These are phyloP conservation scores for Drosophila koepferae DNA, from an alignment of 2,888 invertebrate species.

Conservation along the genomic window DNA sequence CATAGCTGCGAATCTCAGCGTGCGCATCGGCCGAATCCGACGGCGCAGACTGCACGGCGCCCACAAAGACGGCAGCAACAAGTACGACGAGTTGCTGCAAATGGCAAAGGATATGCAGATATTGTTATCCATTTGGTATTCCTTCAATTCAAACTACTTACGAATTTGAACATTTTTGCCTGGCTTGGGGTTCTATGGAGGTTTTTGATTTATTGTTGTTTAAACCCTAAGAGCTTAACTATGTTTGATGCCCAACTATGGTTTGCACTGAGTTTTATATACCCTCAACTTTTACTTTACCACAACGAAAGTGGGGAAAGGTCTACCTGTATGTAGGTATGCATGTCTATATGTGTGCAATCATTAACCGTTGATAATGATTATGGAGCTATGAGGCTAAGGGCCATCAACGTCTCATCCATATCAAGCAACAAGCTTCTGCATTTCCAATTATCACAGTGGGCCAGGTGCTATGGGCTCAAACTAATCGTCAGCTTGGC, in stretches of 20 bases:
- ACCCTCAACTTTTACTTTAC: slow-evolving; percentile 33
- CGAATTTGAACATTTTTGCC: slow-evolving; percentile 80
- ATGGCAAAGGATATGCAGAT: slow-evolving; percentile 8
- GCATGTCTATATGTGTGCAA: slow-evolving; percentile 24
- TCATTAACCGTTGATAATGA: slow-evolving; percentile 64
- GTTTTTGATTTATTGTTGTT: slow-evolving; percentile 54
- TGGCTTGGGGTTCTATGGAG: slow-evolving; percentile 41
- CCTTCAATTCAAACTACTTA: slow-evolving; percentile 65
- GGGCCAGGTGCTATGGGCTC: slow-evolving; percentile 26
- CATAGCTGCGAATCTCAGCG: slow-evolving; percentile 83
- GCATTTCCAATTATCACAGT: slow-evolving; percentile 72
- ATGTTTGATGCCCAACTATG: slow-evolving; percentile 65
- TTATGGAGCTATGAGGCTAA: slow-evolving; percentile 43
- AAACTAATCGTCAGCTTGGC: slow-evolving; percentile 44
- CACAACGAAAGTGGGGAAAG: slow-evolving; percentile 62
- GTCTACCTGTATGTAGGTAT: neutral
- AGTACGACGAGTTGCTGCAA: slow-evolving; percentile 67
- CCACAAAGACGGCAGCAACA: slow-evolving; percentile 45
- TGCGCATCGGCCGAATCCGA: slow-evolving; percentile 74
- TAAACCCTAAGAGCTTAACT: slow-evolving; percentile 72
- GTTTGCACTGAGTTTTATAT: slow-evolving; percentile 61
- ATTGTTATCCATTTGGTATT: slow-evolving; percentile 2
- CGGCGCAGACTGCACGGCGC: slow-evolving; percentile 44
- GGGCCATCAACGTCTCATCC: slow-evolving; percentile 29
- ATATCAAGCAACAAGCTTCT: slow-evolving; percentile 61